Evolutionary conservation across 2,797 vertebrate genomes (phyloP), one percentile per base, ranked within the genome.

Genomic region (Catamblyrhynchus diadema): DNA sequence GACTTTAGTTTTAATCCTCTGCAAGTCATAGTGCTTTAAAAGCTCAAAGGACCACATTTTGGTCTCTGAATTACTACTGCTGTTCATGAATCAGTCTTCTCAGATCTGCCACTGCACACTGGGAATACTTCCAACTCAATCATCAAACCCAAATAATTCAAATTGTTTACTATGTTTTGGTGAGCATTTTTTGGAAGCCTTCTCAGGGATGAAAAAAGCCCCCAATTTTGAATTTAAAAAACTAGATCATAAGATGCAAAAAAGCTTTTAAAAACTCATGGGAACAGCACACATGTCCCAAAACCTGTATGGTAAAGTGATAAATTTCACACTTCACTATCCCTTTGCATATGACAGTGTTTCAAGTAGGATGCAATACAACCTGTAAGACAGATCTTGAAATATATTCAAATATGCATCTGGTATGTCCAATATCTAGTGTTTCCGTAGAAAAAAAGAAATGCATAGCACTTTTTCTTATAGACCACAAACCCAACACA

Each of bases 11-110:
- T 86, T 72, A 88, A 54, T 86, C n/a, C 54, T 87, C 42, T 66
- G 50, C 48, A 91, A 86, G 33, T 64, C n/a, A 56, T 35, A 86
- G 47, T 15, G 21, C 0, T 1, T 61, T 54, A 60, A 71, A 87
- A 91, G 18, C 51, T 96, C 91, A 78, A 89, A 95, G 47, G 33
- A 91, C 22, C 17, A 61, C n/a, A 81, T 66, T 93, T 57, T 75
- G 32, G 57, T 74, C 30, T 81, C 50, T 89, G 85, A 94, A 85
- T 93, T 71, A 75, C 54, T 86, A 35, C 56, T 66, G 27, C 35
- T 75, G 18, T 61, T 94, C 53, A 45, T 53, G 60, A 87, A 62
- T 77, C 24, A 72, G 4, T 47, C 47, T 75, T 90, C 66, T 93
- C 47, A 91, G 57, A 45, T 53, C 28, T 61, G 21, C 30, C 65